phyloP scores from a whole-genome alignment of 2,113 vertebrate genomes.

The Callorhinus ursinus region DNA sequence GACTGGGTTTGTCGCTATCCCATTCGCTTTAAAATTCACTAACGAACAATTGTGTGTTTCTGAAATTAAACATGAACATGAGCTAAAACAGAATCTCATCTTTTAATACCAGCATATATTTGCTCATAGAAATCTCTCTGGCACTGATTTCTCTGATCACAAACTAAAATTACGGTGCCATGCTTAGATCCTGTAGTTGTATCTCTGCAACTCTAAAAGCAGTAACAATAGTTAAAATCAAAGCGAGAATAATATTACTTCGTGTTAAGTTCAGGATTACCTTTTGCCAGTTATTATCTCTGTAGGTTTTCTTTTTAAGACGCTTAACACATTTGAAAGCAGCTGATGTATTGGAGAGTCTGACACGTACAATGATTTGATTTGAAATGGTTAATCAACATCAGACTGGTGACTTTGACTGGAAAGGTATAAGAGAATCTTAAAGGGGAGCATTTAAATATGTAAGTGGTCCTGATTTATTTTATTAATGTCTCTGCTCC shows the following conservation, averaged over 20 bases:
- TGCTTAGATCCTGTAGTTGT: not conserved
- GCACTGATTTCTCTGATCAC: not conserved
- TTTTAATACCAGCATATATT: constrained; percentile 38
- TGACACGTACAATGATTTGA: constrained; percentile 5
- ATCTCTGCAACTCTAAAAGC: not conserved
- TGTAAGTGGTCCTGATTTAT: constrained; percentile 7
- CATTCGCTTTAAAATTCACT: constrained; percentile 38
- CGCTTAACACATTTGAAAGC: not conserved
- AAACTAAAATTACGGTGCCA: not conserved
- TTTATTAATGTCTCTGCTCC: constrained; percentile 26
- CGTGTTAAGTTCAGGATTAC: constrained; percentile 38
- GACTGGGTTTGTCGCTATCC: not conserved
- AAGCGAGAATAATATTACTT: constrained; percentile 31
- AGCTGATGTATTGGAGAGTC: not conserved
- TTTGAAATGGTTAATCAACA: constrained; percentile 47
- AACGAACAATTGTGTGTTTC: not conserved
- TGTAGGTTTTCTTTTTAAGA: not conserved
- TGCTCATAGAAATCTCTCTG: constrained; percentile 13
- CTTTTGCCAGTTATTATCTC: not conserved
- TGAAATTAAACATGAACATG: constrained; percentile 30
- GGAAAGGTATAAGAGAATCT: constrained; percentile 13
- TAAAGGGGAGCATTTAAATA: constrained; percentile 37
- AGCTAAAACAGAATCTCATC: constrained; percentile 9
- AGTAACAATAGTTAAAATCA: not conserved
- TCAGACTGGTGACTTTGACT: constrained; percentile 45